Evolutionary conservation across 2,797 vertebrate genomes (phyloP).

Genomic region (Amblyraja radiata): DNA sequence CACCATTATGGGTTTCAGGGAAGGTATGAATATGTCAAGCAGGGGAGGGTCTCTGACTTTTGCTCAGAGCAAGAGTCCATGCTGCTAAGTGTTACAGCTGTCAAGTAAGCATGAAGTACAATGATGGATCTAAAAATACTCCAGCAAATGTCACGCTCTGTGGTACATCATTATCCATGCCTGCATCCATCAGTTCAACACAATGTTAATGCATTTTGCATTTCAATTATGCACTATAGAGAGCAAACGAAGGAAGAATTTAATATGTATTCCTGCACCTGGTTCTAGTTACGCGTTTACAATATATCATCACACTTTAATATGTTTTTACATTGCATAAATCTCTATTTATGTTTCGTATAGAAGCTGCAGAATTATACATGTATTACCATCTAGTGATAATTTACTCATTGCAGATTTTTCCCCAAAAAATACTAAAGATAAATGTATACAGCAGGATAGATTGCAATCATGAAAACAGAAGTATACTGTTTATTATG

Average conservation of each 20-base stretch:
- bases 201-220: slow-evolving; percentile 33
- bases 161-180: slow-evolving; percentile 36
- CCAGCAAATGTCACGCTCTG: slow-evolving; percentile 35
- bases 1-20: slow-evolving; percentile 18
- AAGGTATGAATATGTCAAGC: slow-evolving; percentile 29
- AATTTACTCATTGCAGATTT: background rate
- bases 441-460: background rate
- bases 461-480: background rate
- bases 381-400: background rate
- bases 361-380: background rate
- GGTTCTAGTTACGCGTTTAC: background rate
- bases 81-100: slow-evolving; percentile 38
- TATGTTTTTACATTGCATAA: background rate
- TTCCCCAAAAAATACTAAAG: background rate
- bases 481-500: background rate
- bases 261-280: slow-evolving; percentile 11
- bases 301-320: slow-evolving; percentile 1
- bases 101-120: slow-evolving; percentile 37
- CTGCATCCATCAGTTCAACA: slow-evolving; percentile 36
- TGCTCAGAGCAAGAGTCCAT: slow-evolving; percentile 30
- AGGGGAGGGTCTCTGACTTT: slow-evolving; percentile 26
- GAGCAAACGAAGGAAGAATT: slow-evolving; percentile 9
- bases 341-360: slow-evolving; percentile 2
- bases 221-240: slow-evolving; percentile 33
- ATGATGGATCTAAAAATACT: slow-evolving; percentile 37